Evolutionary conservation across 2,888 invertebrate genomes (phyloP), one percentile per base, ranked within the genome.

Genomic region (Euspilapteryx auroguttella): DNA sequence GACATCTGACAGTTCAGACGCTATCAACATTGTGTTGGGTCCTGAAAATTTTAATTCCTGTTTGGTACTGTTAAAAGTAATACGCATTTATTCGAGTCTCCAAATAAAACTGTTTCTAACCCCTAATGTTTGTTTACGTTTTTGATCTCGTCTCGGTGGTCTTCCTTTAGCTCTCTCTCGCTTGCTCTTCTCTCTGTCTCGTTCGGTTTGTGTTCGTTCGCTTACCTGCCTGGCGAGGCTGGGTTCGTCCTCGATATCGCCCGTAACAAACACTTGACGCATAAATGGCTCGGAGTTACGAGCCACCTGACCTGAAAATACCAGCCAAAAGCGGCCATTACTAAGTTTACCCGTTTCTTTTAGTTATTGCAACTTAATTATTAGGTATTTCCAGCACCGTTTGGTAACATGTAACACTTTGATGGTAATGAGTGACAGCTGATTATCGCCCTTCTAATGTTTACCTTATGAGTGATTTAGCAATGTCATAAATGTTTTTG

Each of bases 201-300:
- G 8, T 17, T 39, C 37, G 35, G 32, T 34, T 39, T 33, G 13
- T 12, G 12, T 27, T 23, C 9, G 7, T 14, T 12, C 17, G 14
- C 63, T 75, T 77, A 87, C 87, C 82, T 87, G 82, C 44, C 83
- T 76, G 36, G 81, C 71, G 30, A 88, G 81, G 35, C 78, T 78
- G 29, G 66, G 73, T 40, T 79, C 76, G 46, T 80, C 79, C 37
- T 78, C 69, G 44, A 76, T 73, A 49, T 83, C 81, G 33, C 87
- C 86, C 32, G 84, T 83, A 34, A 89, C 82, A 58, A 89, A 89
- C 41, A 96, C 97, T 81, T 99, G 99, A 44, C 94, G 85, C 81
- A 98, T 96, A 54, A 88, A 84, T 21, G 99, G 99, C 78, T 99
- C 98, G 47, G 89, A 90, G 66, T 89, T 90, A 49, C 86, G 85